Evolutionary conservation across 2,888 invertebrate genomes (phyloP).

Genomic region (Euplexia lucipara): DNA sequence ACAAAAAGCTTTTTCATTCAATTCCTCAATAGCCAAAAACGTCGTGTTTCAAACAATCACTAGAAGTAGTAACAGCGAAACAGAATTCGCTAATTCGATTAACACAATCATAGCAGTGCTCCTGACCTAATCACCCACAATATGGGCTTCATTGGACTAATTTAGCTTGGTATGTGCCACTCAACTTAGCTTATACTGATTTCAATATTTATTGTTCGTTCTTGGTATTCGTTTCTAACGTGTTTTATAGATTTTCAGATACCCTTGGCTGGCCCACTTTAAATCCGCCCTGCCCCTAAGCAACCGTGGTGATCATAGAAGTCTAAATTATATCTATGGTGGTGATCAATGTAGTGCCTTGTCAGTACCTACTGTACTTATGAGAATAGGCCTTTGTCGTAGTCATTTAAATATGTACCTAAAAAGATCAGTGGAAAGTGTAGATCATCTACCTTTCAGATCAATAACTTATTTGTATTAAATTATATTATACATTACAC

Average conservation of each 20-base stretch:
- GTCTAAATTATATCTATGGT: no score
- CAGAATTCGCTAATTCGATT: slow-evolving; percentile 73
- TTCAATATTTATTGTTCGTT: slow-evolving; percentile 23
- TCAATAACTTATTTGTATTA: no score
- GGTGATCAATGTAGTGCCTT: no score
- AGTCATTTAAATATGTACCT: no score
- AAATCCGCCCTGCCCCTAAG: neutral
- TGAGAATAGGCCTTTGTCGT: no score
- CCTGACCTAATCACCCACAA: slow-evolving; percentile 71
- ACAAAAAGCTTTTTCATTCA: neutral
- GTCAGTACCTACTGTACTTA: no score
- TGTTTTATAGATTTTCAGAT: neutral
- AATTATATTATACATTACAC: no score
- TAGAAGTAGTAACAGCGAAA: slow-evolving; percentile 37
- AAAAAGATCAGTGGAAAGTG: no score
- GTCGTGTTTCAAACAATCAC: slow-evolving; percentile 16
- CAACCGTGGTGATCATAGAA: no score
- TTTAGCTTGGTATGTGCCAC: slow-evolving; percentile 56
- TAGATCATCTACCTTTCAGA: no score
- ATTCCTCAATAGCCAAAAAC: neutral
- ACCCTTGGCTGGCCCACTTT: neutral
- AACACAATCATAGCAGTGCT: slow-evolving; percentile 64
- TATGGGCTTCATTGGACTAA: slow-evolving; percentile 71
- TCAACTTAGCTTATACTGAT: slow-evolving; percentile 27
- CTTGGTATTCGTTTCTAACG: neutral